phyloP scores from a whole-genome alignment of 2,888 invertebrate species.

The Volucella zonaria region DNA sequence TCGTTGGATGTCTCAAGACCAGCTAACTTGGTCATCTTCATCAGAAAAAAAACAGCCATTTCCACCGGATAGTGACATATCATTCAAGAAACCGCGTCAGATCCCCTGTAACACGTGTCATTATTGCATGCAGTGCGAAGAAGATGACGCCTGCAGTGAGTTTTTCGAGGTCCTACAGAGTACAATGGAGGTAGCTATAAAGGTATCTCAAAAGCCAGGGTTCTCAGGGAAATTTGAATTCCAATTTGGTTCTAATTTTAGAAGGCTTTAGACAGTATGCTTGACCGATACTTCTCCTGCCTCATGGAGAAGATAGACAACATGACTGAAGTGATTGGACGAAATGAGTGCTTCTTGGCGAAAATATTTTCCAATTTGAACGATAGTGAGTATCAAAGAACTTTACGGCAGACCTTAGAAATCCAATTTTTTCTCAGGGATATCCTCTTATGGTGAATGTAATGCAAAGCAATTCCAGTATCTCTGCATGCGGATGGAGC shows the following conservation, averaged over 20 bases:
- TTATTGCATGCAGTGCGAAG: background rate
- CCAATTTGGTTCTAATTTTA: slow-evolving; percentile 34
- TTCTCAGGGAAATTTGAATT: background rate
- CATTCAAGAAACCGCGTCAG: slow-evolving; percentile 17
- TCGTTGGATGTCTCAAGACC: no score
- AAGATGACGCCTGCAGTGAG: slow-evolving; percentile 77
- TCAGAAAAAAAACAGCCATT: background rate
- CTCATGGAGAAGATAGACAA: slow-evolving; percentile 64
- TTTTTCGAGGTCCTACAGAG: slow-evolving; percentile 79
- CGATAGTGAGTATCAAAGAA: slow-evolving; percentile 73
- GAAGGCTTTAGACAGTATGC: slow-evolving; percentile 70
- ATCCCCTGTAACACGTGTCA: background rate
- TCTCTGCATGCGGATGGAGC: slow-evolving; percentile 71
- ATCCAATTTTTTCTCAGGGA: slow-evolving; percentile 66
- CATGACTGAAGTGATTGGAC: slow-evolving; percentile 62
- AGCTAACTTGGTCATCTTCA: no score
- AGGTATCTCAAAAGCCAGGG: slow-evolving; percentile 66
- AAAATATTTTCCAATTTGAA: slow-evolving; percentile 70
- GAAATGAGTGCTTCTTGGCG: slow-evolving; percentile 64
- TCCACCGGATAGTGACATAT: slow-evolving; percentile 16
- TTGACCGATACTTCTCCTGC: slow-evolving; percentile 60
- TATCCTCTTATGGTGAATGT: slow-evolving; percentile 75
- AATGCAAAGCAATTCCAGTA: slow-evolving; percentile 75
- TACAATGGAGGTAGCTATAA: slow-evolving; percentile 78
- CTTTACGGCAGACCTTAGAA: background rate